Evolutionary conservation across 2,797 vertebrate species (phyloP), one percentile per base, ranked within the genome.

Genomic region (Meda fulgida): DNA sequence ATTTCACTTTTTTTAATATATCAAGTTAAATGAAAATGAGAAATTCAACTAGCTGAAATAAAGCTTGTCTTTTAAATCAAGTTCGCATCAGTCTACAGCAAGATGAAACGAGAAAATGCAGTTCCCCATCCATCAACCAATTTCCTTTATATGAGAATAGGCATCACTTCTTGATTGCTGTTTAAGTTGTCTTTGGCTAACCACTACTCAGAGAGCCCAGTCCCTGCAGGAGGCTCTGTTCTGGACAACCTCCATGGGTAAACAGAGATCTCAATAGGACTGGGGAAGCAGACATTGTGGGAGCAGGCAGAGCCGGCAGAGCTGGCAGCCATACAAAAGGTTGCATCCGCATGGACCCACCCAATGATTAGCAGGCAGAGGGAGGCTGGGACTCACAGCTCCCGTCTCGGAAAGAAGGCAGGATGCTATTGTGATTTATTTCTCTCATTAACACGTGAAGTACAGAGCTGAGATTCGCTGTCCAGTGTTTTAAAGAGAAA

Each of bases 401-500:
- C 84, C 53, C 16, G 5, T 71, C 76, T 78, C 48, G 14, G 67
- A 85, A 80, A 84, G 66, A 46, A 85, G 23, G 34, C 46, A 51
- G 43, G 38, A 73, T 78, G 81, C 55, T 80, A 58, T 40, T 53
- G 72, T 87, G 88, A 87, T 89, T 87, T 86, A 89, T 89, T 87
- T 73, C 48, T 84, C 78, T 84, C 81, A 89, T 89, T 89, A 89
- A 78, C 10, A 63, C 70, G 11, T 87, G 81, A 87, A 89, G 88
- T 86, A 80, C 78, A 18, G 60, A 87, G 83, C 69, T 78, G 34
- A 31, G 31, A 38, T 48, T 21, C 3, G 1, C 18, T 46, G 14
- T 85, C 66, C 84, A 2, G 16, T 69, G 26, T 72, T 66, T 80
- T 77, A 66, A 53, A 82, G 53, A 60, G 77, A 69, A 67, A 78